Conservation (phyloP, 2,113 vertebrate species). For the Anarrhichthys ocellatus region DNA sequence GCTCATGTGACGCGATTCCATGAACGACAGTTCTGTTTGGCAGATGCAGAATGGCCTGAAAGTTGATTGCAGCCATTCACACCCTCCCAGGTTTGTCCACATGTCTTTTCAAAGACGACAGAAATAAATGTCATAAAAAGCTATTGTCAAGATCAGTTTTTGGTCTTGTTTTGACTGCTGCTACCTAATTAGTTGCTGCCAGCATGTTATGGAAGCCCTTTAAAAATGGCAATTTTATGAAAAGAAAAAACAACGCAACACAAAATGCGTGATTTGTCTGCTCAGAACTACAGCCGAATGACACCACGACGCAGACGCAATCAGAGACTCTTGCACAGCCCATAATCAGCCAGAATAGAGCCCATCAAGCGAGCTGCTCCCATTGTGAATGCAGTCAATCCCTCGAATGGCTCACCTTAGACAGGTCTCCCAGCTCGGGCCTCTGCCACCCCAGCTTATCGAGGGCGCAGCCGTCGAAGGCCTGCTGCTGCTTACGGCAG, state of each 20-base stretch:
- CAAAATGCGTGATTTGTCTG: conserved; percentile 36
- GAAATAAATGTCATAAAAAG: conserved; percentile 28
- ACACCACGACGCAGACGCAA: conserved; percentile 47
- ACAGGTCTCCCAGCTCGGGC: conserved; percentile 92
- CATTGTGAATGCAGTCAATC: conserved; percentile 40
- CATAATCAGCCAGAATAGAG: conserved; percentile 57
- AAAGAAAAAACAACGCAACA: conserved; percentile 17
- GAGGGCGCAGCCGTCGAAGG: conserved; percentile 95
- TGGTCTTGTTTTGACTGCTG: conserved; percentile 32
- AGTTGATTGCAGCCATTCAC: conserved; percentile 48
- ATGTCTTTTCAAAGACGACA: conserved; percentile 25
- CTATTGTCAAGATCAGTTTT: conserved; percentile 6
- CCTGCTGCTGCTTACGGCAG: conserved; percentile 90
- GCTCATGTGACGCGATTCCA: conserved; percentile 13
- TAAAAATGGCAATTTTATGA: conserved; percentile 20
- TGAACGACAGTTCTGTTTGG: conserved; percentile 24
- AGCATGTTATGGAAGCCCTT: background rate
- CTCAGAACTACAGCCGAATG: conserved; percentile 23
- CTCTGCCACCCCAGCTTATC: conserved; percentile 96
- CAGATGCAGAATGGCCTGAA: conserved; percentile 19
- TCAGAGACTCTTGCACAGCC: conserved; percentile 51
- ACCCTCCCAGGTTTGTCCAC: background rate
- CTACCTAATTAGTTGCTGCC: conserved; percentile 15
- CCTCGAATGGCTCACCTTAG: conserved; percentile 88
- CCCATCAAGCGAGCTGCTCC: conserved; percentile 37